Evolutionary conservation across 2,113 vertebrate genomes (phyloP).

Genomic region (Heterotilapia buettikoferi): DNA sequence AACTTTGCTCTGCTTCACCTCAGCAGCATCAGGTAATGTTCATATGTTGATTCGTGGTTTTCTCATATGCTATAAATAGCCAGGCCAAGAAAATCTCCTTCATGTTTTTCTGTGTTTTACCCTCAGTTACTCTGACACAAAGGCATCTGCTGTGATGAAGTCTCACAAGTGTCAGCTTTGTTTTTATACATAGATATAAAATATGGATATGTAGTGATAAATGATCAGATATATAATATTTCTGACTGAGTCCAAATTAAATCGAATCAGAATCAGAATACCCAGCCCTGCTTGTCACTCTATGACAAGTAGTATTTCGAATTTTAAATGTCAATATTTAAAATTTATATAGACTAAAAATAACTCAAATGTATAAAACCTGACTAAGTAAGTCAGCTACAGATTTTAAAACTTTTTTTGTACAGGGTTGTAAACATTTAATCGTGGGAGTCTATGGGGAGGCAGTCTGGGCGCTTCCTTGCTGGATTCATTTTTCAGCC

Average conservation of each 20-base stretch:
- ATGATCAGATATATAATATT: background rate
- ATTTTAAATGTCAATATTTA: background rate
- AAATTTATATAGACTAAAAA: background rate
- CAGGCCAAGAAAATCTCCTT: background rate
- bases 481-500: background rate
- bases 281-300: background rate
- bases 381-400: fast-evolving
- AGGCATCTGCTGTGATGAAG: background rate
- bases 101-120: background rate
- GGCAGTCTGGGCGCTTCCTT: background rate
- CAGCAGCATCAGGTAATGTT: background rate
- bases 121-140: background rate
- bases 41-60: background rate
- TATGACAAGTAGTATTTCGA: fast-evolving
- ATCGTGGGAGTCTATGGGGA: background rate
- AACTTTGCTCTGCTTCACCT: background rate
- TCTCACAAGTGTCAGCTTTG: background rate
- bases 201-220: background rate
- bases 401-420: background rate
- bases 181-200: background rate
- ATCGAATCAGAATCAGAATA: background rate
- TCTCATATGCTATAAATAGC: background rate
- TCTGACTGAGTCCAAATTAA: background rate
- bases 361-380: background rate
- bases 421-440: background rate